These are phyloP conservation scores for Myotis findleyi DNA, from an alignment of 2,797 vertebrate species.

Conservation along the genomic window DNA sequence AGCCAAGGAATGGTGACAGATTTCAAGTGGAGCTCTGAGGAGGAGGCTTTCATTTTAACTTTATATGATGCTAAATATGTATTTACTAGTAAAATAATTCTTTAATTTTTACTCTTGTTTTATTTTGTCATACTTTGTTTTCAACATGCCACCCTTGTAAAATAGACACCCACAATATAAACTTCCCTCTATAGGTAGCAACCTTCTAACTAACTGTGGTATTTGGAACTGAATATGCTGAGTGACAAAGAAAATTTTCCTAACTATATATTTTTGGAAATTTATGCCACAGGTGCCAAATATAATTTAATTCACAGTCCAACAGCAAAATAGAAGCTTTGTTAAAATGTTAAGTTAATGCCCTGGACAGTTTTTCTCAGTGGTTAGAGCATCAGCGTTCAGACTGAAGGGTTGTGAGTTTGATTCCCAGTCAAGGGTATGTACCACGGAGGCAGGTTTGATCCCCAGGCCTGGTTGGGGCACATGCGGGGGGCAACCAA, in stretches of 20 bases:
- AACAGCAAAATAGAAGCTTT: background rate
- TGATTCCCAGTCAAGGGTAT: too few relatives aligned
- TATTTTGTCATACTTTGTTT: background rate
- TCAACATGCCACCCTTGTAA: background rate
- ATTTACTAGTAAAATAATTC: background rate
- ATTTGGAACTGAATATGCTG: background rate
- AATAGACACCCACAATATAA: background rate
- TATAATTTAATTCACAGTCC: slow-evolving; percentile 13
- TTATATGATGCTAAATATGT: background rate
- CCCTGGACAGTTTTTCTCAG: too few relatives aligned
- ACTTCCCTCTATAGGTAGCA: background rate
- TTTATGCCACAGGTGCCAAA: background rate
- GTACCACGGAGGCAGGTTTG: too few relatives aligned
- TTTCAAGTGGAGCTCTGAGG: background rate
- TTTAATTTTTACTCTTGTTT: background rate
- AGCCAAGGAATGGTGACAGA: background rate
- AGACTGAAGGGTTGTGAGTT: too few relatives aligned
- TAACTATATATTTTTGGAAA: background rate
- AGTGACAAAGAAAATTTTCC: slow-evolving; percentile 1
- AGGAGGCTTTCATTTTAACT: slow-evolving; percentile 20
- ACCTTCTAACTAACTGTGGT: background rate
- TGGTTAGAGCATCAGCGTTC: too few relatives aligned
- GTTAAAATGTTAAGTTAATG: slow-evolving; percentile 20
- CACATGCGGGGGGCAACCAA: too few relatives aligned
- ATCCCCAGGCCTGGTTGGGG: too few relatives aligned